Conservation (phyloP, 30 jellyfish, hydroid and myxozoan species). For the Hydra vulgaris region DNA sequence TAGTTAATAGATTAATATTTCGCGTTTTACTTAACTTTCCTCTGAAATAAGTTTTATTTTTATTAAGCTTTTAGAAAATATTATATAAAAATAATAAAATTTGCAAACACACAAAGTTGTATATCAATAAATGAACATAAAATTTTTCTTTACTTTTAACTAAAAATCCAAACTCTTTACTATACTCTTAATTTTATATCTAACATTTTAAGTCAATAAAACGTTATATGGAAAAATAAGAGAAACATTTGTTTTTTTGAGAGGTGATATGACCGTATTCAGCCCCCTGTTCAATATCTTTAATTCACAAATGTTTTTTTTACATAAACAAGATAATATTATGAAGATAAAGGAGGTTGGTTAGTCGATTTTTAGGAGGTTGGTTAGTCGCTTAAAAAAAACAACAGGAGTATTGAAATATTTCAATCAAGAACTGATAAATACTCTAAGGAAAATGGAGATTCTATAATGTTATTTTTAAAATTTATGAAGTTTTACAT, state of each 20-base stretch:
- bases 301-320: too few species aligned
- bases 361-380: neutral
- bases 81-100: too few species aligned
- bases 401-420: neutral
- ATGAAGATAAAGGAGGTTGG: neutral
- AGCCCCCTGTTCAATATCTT: neutral
- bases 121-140: too few species aligned
- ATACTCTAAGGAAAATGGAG: too few species aligned
- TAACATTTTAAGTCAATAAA: neutral
- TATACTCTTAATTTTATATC: too few species aligned
- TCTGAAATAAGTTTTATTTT: neutral
- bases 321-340: neutral
- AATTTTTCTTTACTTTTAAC: too few species aligned
- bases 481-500: too few species aligned
- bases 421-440: too few species aligned
- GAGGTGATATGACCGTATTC: neutral
- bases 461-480: too few species aligned
- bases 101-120: too few species aligned
- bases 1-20: neutral
- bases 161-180: too few species aligned
- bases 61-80: too few species aligned
- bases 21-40: neutral
- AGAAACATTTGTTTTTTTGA: neutral
- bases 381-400: neutral
- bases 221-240: neutral